Conservation (phyloP, 2,113 vertebrate genomes). For the Colinus virginianus region DNA sequence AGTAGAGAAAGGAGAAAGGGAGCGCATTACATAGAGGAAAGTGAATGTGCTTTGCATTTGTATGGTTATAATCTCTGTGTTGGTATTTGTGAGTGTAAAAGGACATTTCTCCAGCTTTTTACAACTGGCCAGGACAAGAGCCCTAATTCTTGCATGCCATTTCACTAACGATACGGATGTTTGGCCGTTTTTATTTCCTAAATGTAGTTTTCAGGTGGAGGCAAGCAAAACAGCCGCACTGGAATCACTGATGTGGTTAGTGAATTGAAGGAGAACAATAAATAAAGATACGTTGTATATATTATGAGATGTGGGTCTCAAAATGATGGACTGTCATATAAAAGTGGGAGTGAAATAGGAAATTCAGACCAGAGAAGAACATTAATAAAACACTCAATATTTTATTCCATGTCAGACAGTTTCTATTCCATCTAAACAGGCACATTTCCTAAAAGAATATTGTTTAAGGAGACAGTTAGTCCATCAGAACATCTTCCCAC, state of each 20-base stretch:
- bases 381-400: not conserved
- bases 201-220: not conserved
- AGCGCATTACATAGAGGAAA: not conserved
- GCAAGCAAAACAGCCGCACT: not conserved
- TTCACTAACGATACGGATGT: not conserved
- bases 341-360: not conserved
- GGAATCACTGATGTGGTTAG: not conserved
- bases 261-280: not conserved
- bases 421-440: constrained; percentile 25
- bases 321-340: not conserved
- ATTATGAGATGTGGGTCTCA: not conserved
- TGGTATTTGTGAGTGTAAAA: not conserved
- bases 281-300: not conserved
- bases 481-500: not conserved
- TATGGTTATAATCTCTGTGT: not conserved
- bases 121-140: not conserved
- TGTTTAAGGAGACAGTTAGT: constrained; percentile 15
- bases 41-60: not conserved
- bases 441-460: constrained; percentile 37
- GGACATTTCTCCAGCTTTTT: not conserved
- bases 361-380: not conserved
- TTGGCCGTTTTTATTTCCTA: not conserved
- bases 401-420: not conserved
- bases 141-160: not conserved
- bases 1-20: not conserved